Evolutionary conservation across 2,888 invertebrate species (phyloP).

Genomic region (Nomada lathburiana): DNA sequence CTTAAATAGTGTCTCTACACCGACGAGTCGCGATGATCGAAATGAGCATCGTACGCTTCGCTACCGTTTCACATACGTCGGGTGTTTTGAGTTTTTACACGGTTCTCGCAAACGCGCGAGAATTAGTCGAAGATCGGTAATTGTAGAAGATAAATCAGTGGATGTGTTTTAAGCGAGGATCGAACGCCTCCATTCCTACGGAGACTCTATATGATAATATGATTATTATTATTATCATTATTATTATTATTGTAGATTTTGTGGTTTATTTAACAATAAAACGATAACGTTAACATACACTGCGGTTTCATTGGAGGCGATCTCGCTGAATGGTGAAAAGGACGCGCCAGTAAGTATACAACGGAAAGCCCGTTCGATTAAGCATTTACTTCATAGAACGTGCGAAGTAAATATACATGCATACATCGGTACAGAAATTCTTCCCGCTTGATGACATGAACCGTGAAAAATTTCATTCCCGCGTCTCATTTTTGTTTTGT

Average conservation of each 20-base stretch:
- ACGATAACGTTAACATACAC: slow-evolving; percentile 76
- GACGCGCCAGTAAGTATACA: neutral
- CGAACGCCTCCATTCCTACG: slow-evolving; percentile 74
- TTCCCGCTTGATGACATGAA: no score
- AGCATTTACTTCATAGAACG: neutral
- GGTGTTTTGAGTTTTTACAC: slow-evolving; percentile 76
- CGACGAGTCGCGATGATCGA: slow-evolving; percentile 61
- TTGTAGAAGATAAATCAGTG: slow-evolving; percentile 79
- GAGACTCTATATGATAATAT: slow-evolving; percentile 77
- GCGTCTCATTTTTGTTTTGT: no score
- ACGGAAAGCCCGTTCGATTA: neutral
- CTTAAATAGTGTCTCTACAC: slow-evolving; percentile 76
- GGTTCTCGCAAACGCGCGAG: slow-evolving; percentile 48
- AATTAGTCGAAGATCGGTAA: slow-evolving; percentile 76
- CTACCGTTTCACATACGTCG: slow-evolving; percentile 73
- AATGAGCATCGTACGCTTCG: slow-evolving; percentile 73
- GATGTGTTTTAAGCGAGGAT: slow-evolving; percentile 80
- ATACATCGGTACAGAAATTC: neutral
- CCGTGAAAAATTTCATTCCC: neutral
- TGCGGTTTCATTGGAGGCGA: slow-evolving; percentile 45
- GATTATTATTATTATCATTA: slow-evolving; percentile 77
- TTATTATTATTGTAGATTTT: slow-evolving; percentile 83
- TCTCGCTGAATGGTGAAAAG: neutral
- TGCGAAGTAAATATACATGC: neutral
- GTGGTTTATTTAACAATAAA: slow-evolving; percentile 85